Conservation (phyloP, 2,888 invertebrate genomes). For the Acleris laterana region DNA sequence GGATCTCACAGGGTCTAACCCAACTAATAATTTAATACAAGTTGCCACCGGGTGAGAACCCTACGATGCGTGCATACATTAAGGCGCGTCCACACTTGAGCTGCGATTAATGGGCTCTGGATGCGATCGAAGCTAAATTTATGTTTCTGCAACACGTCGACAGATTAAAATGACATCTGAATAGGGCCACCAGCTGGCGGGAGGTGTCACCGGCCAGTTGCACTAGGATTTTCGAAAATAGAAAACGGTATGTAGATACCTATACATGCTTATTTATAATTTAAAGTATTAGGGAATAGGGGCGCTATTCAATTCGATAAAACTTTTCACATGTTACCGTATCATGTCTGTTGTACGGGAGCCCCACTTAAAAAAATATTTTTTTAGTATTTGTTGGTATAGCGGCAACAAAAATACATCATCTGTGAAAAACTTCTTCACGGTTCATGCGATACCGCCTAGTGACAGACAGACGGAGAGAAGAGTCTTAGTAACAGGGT, state of each 20-base stretch:
- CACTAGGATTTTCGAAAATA: conserved; percentile 41
- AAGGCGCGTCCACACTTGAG: conserved; percentile 75
- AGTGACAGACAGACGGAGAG: too few species aligned
- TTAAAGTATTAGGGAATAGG: background rate
- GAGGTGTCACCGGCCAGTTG: conserved; percentile 19
- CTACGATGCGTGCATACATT: conserved; percentile 64
- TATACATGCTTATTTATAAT: background rate
- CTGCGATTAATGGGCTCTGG: conserved; percentile 77
- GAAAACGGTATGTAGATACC: conserved; percentile 9
- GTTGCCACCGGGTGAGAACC: conserved; percentile 46
- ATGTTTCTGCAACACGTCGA: conserved; percentile 72
- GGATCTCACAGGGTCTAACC: background rate
- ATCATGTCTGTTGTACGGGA: too few species aligned
- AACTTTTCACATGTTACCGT: too few species aligned
- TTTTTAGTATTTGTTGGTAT: too few species aligned
- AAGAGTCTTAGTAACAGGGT: too few species aligned
- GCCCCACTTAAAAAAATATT: too few species aligned
- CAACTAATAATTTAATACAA: background rate
- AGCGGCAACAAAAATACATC: too few species aligned
- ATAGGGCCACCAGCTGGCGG: conserved; percentile 61
- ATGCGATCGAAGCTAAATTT: conserved; percentile 80
- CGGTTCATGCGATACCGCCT: too few species aligned
- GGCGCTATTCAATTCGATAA: too few species aligned
- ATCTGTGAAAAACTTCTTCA: too few species aligned
- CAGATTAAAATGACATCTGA: conserved; percentile 65